Conservation (phyloP, 2,113 vertebrate genomes). For the Etia nguti region DNA sequence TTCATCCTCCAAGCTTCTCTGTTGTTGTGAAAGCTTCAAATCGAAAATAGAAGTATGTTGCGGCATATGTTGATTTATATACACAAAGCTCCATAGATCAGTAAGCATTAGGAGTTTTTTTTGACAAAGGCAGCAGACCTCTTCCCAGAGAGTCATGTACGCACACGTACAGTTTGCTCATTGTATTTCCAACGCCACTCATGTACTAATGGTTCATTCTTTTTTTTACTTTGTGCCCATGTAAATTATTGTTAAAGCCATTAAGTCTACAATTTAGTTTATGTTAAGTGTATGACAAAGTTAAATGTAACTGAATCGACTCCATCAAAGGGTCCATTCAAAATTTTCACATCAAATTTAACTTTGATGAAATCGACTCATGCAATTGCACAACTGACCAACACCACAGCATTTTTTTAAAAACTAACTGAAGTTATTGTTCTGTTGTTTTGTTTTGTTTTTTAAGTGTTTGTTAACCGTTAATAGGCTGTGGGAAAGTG, state of each 20-base stretch:
- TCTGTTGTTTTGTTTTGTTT: neutral
- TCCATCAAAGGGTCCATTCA: neutral
- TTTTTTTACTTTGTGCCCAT: neutral
- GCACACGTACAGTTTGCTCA: neutral
- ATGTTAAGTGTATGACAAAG: neutral
- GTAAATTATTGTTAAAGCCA: neutral
- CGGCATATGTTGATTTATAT: neutral
- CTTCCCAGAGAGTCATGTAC: neutral
- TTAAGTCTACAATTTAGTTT: neutral
- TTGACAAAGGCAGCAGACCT: neutral
- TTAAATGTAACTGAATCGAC: neutral
- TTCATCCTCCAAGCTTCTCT: neutral
- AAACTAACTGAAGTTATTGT: neutral
- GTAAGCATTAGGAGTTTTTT: neutral
- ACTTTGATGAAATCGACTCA: neutral
- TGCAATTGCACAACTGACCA: neutral
- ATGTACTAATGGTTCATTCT: neutral
- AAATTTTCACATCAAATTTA: neutral
- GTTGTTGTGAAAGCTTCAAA: neutral
- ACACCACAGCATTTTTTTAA: neutral
- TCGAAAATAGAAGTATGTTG: neutral
- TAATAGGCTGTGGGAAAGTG: neutral
- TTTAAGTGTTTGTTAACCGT: neutral
- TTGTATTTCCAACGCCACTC: neutral
- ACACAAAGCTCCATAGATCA: neutral